phyloP scores from a whole-genome alignment of 2,113 vertebrate species.

The Eptesicus fuscus region DNA sequence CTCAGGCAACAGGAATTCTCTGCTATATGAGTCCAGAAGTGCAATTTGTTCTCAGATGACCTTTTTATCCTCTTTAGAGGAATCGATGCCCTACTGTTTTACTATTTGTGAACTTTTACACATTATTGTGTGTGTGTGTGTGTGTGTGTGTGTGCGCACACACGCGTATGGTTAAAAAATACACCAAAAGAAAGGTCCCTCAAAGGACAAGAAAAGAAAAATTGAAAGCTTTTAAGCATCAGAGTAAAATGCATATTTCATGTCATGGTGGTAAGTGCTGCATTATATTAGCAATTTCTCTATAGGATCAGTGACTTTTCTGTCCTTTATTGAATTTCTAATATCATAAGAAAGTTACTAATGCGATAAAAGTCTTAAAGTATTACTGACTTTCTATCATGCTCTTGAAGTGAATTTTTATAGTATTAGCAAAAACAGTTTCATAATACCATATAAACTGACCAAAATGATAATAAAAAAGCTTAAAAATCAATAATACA shows the following conservation, averaged over 20 bases:
- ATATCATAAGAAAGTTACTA: conserved; percentile 74
- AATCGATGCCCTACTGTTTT: conserved; percentile 44
- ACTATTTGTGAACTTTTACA: conserved; percentile 44
- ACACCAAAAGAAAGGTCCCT: background rate
- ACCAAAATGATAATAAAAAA: conserved; percentile 64
- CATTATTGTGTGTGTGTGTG: conserved; percentile 21
- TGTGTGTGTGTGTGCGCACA: background rate
- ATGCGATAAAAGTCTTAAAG: conserved; percentile 77
- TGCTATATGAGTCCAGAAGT: background rate
- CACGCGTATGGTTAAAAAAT: conserved; percentile 38
- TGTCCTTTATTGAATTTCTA: conserved; percentile 75
- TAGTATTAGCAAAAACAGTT: conserved; percentile 75
- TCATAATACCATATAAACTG: conserved; percentile 66
- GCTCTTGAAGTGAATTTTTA: conserved; percentile 78
- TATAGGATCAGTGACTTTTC: conserved; percentile 71
- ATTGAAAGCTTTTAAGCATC: conserved; percentile 56
- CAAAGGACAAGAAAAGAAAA: conserved; percentile 33
- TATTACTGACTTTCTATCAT: conserved; percentile 78
- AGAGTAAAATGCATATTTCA: conserved; percentile 72
- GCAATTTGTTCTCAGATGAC: background rate
- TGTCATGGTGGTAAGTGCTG: conserved; percentile 54
- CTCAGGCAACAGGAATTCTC: background rate
- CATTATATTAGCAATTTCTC: conserved; percentile 73
- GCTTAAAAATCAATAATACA: conserved; percentile 60
- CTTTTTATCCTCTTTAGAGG: conserved; percentile 38